Evolutionary conservation across 2,113 vertebrate species (phyloP), one percentile per base, ranked within the genome.

Genomic region (Terrapene triunguis): DNA sequence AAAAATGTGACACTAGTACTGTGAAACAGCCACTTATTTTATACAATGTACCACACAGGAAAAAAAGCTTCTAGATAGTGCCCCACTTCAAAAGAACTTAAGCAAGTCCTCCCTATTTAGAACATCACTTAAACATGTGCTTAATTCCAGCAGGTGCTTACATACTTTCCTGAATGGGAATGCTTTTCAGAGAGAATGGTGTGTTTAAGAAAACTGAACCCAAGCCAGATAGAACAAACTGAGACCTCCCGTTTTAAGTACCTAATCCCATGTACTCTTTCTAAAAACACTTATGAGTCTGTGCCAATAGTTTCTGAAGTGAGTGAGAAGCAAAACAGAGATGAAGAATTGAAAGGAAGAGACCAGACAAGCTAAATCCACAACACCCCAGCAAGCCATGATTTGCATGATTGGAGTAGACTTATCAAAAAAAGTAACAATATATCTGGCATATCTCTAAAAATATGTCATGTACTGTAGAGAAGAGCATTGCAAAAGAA

Each of bases 401-500:
- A 81, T 53, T 95, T 90, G 29, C 89, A 48, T 88, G 92, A 84
- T 29, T 84, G 47, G 85, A 92, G 88, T 42, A 92, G 85, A 85
- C 82, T 84, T 80, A 16, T 91, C 91, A 84, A 86, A 85, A 53
- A 87, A 83, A 50, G 32, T 78, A 90, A 85, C 19, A 57, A 89
- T 89, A 86, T 38, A 79, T 4, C 54, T 35, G 84, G 22, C 21
- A 29, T 88, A 93, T 86, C 95, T 87, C 87, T 88, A 83, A 84
- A 95, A 96, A 53, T 96, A 88, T 93, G 27, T 80, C 48, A 87
- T 94, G 93, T 97, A 13, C 50, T 89, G 17, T 50, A 90, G 55
- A 10, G 47, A 96, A 94, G 50, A 42, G 53, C 92, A 25, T 92
- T 94, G 38, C 32, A 80, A 95, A 87, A 4, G 76, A 87, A 92